Base-by-base conservation (phyloP, 1,140 invertebrate genomes). In the Holotrichia oblita region DNA sequence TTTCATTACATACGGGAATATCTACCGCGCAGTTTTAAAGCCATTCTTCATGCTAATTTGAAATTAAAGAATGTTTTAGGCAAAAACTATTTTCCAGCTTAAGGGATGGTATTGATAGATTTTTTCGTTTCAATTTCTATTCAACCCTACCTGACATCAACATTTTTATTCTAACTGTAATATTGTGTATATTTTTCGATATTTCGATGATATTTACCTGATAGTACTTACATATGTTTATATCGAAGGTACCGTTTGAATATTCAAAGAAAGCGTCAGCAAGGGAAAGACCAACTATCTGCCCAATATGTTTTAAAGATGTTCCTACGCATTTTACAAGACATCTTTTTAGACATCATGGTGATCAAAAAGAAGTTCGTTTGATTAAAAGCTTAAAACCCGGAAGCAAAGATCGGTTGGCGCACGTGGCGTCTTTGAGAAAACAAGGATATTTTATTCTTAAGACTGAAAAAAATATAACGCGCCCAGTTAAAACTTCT, bases 381-480 rank as follows among this genome's bases (percentile, higher is more conserved):
- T 34, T 59, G 55, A 77, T 76, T 17, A 20, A 44, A 48, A 76
- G 10, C 20, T 44, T 76, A 76, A 76, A 44, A 22, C 74, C 74
- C n/a, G 17, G 44, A 76, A 76, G 74, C 42, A 76, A 48, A 55
- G 74, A 76, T 41, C 74, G 74, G 9, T 55, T 44, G 44, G 17
- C 20, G 2, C 9, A 17, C 6, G 74, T 76, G 14, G 55, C 75
- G 17, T 27, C 80, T 10, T 72, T 81, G 40, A 27, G 78, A 74
- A 81, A 81, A 59, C 80, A 81, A 80, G 77, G 80, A 22, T 79
- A 79, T 59, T 81, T 81, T 61, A 41, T 77, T 79, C 40, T 81
- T 20, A 78, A 81, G 22, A 40, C 40, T 2, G 78, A 81, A 79
- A 80, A 78, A 72, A 72, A 78, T 78, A 64, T 78, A 24, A 69